Base-by-base conservation (phyloP, 2,888 invertebrate genomes). In the Torymus tubicola region DNA sequence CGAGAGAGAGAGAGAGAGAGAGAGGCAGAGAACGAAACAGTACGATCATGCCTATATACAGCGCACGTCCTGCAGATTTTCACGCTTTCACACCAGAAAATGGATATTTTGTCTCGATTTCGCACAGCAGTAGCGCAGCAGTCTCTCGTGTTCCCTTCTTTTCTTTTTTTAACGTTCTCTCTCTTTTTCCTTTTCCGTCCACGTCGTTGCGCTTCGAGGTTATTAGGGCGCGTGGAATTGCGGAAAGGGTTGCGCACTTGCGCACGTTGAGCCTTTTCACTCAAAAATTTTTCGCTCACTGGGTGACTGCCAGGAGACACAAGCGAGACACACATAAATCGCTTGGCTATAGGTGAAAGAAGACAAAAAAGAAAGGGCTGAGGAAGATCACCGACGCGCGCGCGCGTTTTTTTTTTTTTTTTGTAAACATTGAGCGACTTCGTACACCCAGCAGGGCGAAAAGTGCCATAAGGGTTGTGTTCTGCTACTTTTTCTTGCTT, bases 41-140 rank as follows among this genome's bases (percentile, higher is more conserved):
- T 42, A 8, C 42, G 42, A 42, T 42, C 8, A 42, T 42, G 8
- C 42, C 42, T 42, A 42, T 42, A 42, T 42, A 42, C 42, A 42
- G 42, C 5, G 42, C 8, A 42, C 42, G 42, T 42, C 42, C 42
- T 42, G 42, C 85, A 84, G 86, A 87, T 86, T 88, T 87, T 87
- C 85, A 85, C 85, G 85, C 83, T 86, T 86, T 86, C 82, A 80
- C 83, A 82, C 42, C 81, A 82, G 85, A 85, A 83, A 86, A 82
- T 74, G 63, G 68, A 81, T 78, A 73, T 53, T 73, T 73, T 53
- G 42, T 50, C 50, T 69, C 16, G 58, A 74, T 74, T 72, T 64
- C 72, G 64, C 21, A n/a, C 50, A 50, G 13, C 18, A 1, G 21
- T 5, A n/a, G 0, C 2, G 31, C 31, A 8, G 42, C 42, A 42